Evolutionary conservation across 2,888 invertebrate genomes (phyloP).

Genomic region (Endotricha flammealis): DNA sequence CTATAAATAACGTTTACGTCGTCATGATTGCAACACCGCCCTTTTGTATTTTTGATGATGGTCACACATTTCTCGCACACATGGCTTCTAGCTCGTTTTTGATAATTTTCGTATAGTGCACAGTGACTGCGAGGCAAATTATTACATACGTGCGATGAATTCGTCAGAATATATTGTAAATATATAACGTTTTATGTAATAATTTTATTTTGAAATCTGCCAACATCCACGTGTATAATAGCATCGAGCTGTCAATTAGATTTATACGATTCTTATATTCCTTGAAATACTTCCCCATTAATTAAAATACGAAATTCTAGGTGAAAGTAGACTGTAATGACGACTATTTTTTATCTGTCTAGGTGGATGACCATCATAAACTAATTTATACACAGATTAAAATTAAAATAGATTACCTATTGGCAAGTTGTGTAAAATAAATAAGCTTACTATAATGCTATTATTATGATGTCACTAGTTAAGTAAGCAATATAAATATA

Average conservation of each 20-base stretch:
- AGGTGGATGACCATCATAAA: conserved; percentile 75
- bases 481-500: conserved; percentile 79
- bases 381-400: conserved; percentile 75
- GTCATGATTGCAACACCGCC: conserved; percentile 23
- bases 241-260: conserved; percentile 72
- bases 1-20: conserved; percentile 32
- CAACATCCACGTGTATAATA: conserved; percentile 70
- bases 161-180: conserved; percentile 73
- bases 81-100: conserved; percentile 14
- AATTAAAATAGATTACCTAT: conserved; percentile 71
- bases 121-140: conserved; percentile 60
- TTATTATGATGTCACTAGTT: conserved; percentile 78
- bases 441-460: conserved; percentile 77
- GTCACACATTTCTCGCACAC: conserved; percentile 34
- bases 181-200: conserved; percentile 69
- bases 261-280: conserved; percentile 67
- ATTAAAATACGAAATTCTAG: conserved; percentile 58
- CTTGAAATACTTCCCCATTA: conserved; percentile 61
- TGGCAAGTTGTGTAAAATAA: conserved; percentile 77
- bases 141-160: conserved; percentile 63
- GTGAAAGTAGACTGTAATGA: conserved; percentile 70
- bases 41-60: conserved; percentile 36
- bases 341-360: conserved; percentile 76
- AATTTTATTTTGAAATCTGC: conserved; percentile 66
- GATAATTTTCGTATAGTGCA: conserved; percentile 31